Evolutionary conservation across 1,140 invertebrate genomes (phyloP), one percentile per base, ranked within the genome.

Genomic region (Lepidostoma basale): DNA sequence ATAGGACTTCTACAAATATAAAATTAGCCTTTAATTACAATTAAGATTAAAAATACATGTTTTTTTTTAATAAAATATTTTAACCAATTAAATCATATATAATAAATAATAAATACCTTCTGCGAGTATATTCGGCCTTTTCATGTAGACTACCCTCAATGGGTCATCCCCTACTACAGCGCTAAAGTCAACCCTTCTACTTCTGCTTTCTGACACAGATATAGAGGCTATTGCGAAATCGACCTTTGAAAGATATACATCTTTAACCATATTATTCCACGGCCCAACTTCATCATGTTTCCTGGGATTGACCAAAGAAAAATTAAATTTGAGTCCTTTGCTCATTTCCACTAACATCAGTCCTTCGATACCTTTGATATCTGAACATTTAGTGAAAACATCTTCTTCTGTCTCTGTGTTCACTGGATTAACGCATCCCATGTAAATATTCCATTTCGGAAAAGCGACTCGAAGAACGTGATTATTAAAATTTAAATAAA

Each of bases 191-290:
- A 72, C 66, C n/a, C 23, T 64, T 36, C 65, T 64, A 0, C 16
- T 22, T 54, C 70, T 54, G 0, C 28, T 36, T 49, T 64, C 49
- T 3, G 70, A 59, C 5, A 72, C 20, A 1, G 60, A 39, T 12
- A 72, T 72, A 42, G 59, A 52, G 2, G 60, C 70, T 3, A 72
- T 64, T 54, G 52, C 65, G 62, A 66, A 72, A 52, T 72, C 70
- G 10, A 67, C 62, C 25, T 52, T 56, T 3, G 40, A 23, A 9
- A 8, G 16, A 25, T 68, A 65, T 9, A 72, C 52, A 42, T 68
- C 62, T 12, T 23, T n/a, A 22, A 72, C 28, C 16, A 62, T 62
- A 63, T 72, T 72, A 6, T 12, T 62, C 65, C 65, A 72, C 0
- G 62, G 28, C 2, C 62, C 66, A 3, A 39, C 18, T 28, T 65